Percentiles rank a stretch among this genome's conserved stretches.
Evolutionary conservation across 2,113 vertebrate species (phyloP).

Genomic region (Centropus bengalensis): DNA sequence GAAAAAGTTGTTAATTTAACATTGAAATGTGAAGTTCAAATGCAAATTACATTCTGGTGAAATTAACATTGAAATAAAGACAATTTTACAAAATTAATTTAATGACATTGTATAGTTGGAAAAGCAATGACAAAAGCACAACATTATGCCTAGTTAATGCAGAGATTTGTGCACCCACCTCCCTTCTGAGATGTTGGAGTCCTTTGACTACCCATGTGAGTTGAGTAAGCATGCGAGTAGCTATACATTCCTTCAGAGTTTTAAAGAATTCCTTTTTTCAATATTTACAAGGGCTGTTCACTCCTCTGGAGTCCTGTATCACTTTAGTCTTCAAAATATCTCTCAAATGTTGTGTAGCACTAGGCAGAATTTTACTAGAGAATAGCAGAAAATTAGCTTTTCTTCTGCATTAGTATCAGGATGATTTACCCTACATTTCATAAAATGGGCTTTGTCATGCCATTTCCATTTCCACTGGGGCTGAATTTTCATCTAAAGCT

Average conservation of each 20-base stretch:
- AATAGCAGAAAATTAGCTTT: background rate
- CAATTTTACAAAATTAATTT: background rate
- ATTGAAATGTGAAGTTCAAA: constrained; percentile 8
- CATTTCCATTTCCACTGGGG: background rate
- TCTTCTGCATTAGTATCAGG: background rate
- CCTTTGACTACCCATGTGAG: background rate
- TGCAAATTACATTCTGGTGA: constrained; percentile 25
- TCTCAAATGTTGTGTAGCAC: background rate
- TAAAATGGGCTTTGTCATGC: background rate
- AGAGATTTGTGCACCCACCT: background rate
- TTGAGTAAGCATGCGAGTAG: background rate
- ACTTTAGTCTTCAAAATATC: background rate
- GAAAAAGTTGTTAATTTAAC: constrained; percentile 32
- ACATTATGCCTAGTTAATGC: background rate
- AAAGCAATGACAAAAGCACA: background rate
- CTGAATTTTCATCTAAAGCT: background rate
- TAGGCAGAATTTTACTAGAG: background rate
- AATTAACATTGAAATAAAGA: background rate
- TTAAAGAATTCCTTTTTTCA: background rate
- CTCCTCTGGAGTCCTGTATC: background rate
- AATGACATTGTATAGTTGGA: background rate
- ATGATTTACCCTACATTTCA: background rate
- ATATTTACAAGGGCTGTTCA: background rate
- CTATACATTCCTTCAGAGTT: background rate
- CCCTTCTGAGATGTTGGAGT: background rate